Evolutionary conservation across 2,113 vertebrate genomes (phyloP), one percentile per base, ranked within the genome.

Genomic region (Nettapus auritus): DNA sequence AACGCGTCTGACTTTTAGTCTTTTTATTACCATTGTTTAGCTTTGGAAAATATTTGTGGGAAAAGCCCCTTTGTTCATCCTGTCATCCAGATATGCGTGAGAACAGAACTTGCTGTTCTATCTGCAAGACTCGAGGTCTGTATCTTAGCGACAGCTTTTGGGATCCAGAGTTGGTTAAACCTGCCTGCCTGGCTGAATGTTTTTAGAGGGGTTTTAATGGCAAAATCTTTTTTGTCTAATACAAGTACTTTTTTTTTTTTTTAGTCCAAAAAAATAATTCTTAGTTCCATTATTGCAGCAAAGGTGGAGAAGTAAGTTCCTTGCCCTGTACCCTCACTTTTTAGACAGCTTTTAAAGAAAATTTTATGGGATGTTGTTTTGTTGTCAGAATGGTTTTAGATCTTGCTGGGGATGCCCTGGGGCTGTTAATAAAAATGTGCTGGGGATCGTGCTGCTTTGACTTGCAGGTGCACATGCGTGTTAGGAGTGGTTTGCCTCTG

Each of bases 391-490:
- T 40, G 55, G 34, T 93, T 92, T 86, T 48, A 62, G 48, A 46
- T 95, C 60, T 81, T 91, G 52, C 52, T 91, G 71, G 66, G 56
- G 70, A 36, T 26, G 19, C 60, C 38, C 60, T 60, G n/a, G 26
- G 56, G 33, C 52, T 81, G 17, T 88, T 60, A 59, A 12, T 12
- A 80, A 71, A 73, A 59, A 42, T 5, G 34, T 36, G 23, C 64
- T 81, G 93, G 80, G 62, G 84, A 33, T 82, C 14, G 2, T 40
- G 53, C 33, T 89, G 29, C 48, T 80, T 82, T 1, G 1, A 33
- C 0, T 0, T 59, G 13, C 0, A 8, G 29, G 31, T 82, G 75
- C 18, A 4, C 19, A 11, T 11, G 28, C 23, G 5, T 3, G 2
- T 79, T 40, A 55, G 63, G 68, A 55, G 48, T 7, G 14, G 31